Evolutionary conservation across 2,888 invertebrate genomes (phyloP), one percentile per base, ranked within the genome.

Genomic region (Drosophila melanosoma): DNA sequence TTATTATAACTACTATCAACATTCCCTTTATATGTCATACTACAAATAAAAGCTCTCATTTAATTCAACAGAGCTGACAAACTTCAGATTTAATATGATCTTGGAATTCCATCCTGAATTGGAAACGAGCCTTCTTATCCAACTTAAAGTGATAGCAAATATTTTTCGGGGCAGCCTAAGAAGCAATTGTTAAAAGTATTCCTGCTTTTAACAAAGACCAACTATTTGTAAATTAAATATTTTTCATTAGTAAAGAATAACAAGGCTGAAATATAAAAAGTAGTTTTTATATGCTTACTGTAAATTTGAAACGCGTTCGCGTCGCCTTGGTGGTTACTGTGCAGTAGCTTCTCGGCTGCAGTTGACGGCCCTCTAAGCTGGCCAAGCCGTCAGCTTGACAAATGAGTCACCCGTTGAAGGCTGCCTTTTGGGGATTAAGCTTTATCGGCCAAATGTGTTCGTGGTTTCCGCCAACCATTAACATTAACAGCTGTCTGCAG

Each of bases 361-460:
- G 45, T 4, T 15, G 45, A 23, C 54, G 48, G 53, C 56, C 62
- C 66, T 71, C 79, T 62, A 69, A 65, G 48, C 67, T 69, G 81
- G 62, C 35, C 42, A 56, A 64, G 48, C 65, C 57, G 73, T 38
- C 76, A 65, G 52, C 49, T 69, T 79, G 86, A 82, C 80, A 82
- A 87, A 87, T 87, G 83, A 87, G 70, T 87, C 83, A 83, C 60
- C 57, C 63, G 72, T 38, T n/a, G 71, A 48, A 62, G 66, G 59
- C 62, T 40, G 51, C 42, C 59, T 52, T 45, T 36, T 38, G 23
- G 15, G 15, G 45, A 45, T 45, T 45, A 45, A 15, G 23, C 4
- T 45, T 45, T 45, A 23, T 23, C 23, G 57, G 58, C 20, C 67
- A 49, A 56, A 38, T 64, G 66, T 33, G 59, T 52, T 57, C 40